Base-by-base conservation (phyloP, 2,888 invertebrate species). In the Lepetodrilus schrolli region DNA sequence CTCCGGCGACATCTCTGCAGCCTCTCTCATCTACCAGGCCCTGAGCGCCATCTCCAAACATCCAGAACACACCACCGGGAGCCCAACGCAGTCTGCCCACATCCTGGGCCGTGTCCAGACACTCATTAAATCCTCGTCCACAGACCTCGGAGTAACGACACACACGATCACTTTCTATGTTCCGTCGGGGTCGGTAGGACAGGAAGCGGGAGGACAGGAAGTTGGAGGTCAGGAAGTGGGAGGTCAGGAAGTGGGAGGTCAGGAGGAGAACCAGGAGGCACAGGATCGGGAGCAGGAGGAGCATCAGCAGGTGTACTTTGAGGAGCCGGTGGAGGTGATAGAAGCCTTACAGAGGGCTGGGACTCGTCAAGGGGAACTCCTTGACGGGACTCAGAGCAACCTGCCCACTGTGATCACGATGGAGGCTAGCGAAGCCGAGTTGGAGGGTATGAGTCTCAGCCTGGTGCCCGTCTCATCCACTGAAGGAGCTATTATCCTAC, bases 151-250 rank as follows among this genome's bases (percentile, higher is more conserved):
- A 5, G 80, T 84, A 36, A 83, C 83, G 8, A 83, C 81, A 10
- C 84, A 86, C 76, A 83, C 82, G 1, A 84, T 87, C 17, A 85
- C 84, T 13, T 86, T 86, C 65, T 85, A 84, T 65, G 51, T 86
- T 13, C 83, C 84, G 0, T 47, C 51, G 7, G 43, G 68, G 10
- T 20, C 17, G n/a, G 26, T 17, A 4, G 2, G 17, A 8, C 36
- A 65, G 5, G 23, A 30, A 43, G 20, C 21, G n/a, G 10, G 66
- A 47, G 66, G 20, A 21, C 4, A 30, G 38, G 26, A 38, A 69
- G 51, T 17, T n/a, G 23, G 66, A 8, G 34, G 30, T 17, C 30
- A 37, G 13, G 48, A 17, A 20, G 65, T 34, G 10, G 65, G n/a
- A 17, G 26, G 50, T 17, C 20, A 23, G 21, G 37, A 36, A 10